Base-by-base conservation (phyloP, 2,888 invertebrate genomes). In the Drosophila limbata region DNA sequence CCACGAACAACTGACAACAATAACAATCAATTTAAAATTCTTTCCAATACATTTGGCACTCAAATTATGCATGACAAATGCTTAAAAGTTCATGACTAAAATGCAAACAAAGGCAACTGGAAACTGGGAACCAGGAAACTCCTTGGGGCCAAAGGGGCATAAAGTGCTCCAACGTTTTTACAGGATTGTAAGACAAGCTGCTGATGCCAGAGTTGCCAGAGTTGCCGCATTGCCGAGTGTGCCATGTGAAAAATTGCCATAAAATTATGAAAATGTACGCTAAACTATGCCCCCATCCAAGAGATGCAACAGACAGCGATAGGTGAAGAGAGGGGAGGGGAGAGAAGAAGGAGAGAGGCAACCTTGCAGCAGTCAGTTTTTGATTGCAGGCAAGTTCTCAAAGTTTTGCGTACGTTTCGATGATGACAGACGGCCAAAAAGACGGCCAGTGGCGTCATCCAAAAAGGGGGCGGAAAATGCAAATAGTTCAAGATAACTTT, bases 51-150 rank as follows among this genome's bases (percentile, higher is more conserved):
- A 89, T 89, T 90, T 88, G 78, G 74, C 66, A 79, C 74, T 74
- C 85, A 89, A 89, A 89, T 89, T 89, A 89, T 90, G 89, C 90
- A 90, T 90, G 89, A 82, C 84, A 86, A 88, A 88, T 89, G 84
- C 59, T 82, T 81, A 81, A 89, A 89, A 84, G 79, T 88, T 88
- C 87, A 86, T 88, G 86, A 83, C 84, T 87, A 86, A 82, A 88
- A 80, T 78, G 72, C 87, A 80, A 86, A 88, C 81, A 86, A 79
- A 52, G 39, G 39, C n/a, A 48, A 48, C 47, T 47, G 2, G 13
- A 13, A 44, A 21, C 44, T 44, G 44, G 8, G 45, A 28, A 28
- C 25, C 13, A 6, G 25, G 44, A 25, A n/a, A 4, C 25, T 3
- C 6, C 6, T 5, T 8, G 17, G 11, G 25, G 39, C 17, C 9